These are phyloP conservation scores for Anser cygnoides DNA, from an alignment of 2,113 vertebrate species.

Conservation along the genomic window DNA sequence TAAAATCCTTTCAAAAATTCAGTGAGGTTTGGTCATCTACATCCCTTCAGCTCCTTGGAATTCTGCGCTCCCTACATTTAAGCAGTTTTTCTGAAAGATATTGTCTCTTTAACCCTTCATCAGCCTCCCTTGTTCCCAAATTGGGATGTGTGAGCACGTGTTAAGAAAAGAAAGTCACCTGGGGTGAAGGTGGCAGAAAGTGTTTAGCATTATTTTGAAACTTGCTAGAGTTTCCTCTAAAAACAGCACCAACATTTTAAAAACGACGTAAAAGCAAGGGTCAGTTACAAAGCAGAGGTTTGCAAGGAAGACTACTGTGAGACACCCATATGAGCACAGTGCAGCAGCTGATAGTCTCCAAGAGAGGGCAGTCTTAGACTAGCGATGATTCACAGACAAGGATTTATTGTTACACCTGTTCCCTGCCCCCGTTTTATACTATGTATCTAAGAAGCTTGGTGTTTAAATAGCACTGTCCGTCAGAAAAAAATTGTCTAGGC, in stretches of 20 bases:
- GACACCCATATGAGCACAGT: neutral
- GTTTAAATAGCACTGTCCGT: neutral
- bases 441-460: neutral
- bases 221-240: neutral
- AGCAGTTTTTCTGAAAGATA: neutral
- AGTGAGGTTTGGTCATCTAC: neutral
- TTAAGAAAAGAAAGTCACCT: neutral
- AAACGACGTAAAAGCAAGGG: neutral
- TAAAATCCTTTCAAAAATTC: neutral
- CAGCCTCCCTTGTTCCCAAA: neutral
- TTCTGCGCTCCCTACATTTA: neutral
- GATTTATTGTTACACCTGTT: accelerated
- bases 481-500: neutral
- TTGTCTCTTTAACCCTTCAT: neutral
- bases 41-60: neutral
- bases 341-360: neutral
- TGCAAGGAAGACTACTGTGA: neutral
- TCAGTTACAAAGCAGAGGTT: neutral
- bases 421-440: neutral
- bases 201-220: neutral
- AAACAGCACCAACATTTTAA: neutral
- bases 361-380: conserved; percentile 55
- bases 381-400: neutral
- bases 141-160: neutral
- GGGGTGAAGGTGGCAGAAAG: neutral